phyloP scores from a whole-genome alignment of 2,113 vertebrate genomes.

The Mesoclemmys tuberculata region DNA sequence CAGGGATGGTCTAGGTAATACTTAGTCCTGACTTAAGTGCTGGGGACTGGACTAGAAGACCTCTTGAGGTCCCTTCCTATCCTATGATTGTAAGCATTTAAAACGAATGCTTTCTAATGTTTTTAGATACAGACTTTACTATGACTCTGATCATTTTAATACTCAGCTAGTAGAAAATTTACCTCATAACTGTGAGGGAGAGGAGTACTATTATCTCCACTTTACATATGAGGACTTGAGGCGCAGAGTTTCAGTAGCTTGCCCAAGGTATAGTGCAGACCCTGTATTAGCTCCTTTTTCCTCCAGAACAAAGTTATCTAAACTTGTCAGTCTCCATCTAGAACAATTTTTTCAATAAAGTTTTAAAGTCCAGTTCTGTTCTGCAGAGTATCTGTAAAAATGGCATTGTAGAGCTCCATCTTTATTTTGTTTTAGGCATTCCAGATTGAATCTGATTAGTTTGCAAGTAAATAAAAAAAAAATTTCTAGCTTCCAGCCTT shows the following conservation, averaged over 20 bases:
- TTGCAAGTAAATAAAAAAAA: not conserved
- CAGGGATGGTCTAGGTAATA: not conserved
- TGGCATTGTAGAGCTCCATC: not conserved
- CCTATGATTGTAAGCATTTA: too few species aligned
- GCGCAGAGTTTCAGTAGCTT: not conserved
- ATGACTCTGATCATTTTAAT: constrained; percentile 40
- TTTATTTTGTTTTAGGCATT: not conserved
- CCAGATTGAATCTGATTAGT: not conserved
- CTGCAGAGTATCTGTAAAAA: rapidly evolving
- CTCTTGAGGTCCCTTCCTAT: not conserved
- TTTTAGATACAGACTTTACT: not conserved
- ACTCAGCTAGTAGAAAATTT: constrained; percentile 35
- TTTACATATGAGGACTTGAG: constrained; percentile 29
- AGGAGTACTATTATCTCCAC: constrained; percentile 46
- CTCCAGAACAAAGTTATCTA: not conserved
- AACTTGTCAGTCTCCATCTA: not conserved
- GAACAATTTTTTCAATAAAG: not conserved
- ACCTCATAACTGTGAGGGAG: constrained; percentile 40
- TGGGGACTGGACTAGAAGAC: not conserved
- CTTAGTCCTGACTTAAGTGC: not conserved
- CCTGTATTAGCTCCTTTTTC: not conserved
- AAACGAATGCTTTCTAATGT: not conserved
- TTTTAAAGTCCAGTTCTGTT: not conserved
- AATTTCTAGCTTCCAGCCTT: not conserved
- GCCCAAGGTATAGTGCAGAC: constrained; percentile 33